phyloP scores from a whole-genome alignment of 2,113 vertebrate genomes.

The human region DNA sequence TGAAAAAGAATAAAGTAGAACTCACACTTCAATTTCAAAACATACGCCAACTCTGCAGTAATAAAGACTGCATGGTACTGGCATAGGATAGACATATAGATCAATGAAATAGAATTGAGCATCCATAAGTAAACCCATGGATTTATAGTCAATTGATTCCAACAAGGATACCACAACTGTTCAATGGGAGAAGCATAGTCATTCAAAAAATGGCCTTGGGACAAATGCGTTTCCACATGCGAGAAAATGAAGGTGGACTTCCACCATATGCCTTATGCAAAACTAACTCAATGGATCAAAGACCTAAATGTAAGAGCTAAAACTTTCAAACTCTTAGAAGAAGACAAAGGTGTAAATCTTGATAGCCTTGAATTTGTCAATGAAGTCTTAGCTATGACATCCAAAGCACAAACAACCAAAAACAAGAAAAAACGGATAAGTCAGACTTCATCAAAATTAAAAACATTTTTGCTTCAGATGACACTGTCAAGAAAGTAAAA shows the following conservation, averaged over 20 bases:
- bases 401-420: background rate
- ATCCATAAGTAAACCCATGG: background rate
- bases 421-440: background rate
- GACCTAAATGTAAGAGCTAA: background rate
- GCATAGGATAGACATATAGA: no score
- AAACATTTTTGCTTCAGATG: background rate
- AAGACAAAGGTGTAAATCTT: background rate
- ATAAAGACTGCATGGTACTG: background rate
- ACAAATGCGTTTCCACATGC: background rate
- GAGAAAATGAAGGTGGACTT: background rate
- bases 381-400: background rate
- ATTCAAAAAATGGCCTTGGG: background rate
- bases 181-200: background rate
- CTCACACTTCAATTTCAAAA: background rate
- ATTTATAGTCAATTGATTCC: background rate
- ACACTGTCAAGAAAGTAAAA: conserved; percentile 1
- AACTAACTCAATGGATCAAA: background rate
- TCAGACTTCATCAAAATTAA: background rate
- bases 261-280: background rate
- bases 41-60: background rate
- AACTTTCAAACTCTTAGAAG: background rate
- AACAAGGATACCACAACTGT: background rate
- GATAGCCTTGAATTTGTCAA: background rate
- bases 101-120: background rate
- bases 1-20: background rate